Evolutionary conservation across 2,888 invertebrate species (phyloP), one percentile per base, ranked within the genome.

Genomic region (Drosophila leonis): DNA sequence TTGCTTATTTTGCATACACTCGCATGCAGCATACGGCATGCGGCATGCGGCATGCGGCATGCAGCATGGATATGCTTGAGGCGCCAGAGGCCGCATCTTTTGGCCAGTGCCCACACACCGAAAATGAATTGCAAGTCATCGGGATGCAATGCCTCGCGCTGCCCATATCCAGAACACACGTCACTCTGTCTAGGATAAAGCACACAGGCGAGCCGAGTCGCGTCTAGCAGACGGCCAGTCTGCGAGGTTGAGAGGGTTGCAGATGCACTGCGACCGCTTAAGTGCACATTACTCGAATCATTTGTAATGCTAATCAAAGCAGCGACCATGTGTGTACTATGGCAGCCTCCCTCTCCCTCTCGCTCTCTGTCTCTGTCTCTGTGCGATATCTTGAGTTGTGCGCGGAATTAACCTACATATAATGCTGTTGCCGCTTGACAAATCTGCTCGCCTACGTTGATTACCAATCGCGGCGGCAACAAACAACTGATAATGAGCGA

Each of bases 41-140:
- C 48, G 27, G 48, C 46, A 29, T 51, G 52, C 52, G 20, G 35
- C n/a, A 56, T 51, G 42, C 20, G 42, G 67, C 33, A 65, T 61
- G 61, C 44, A 39, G 52, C 46, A 35, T 24, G 24, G 52, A 29
- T 65, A 35, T 46, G 69, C 69, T 46, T 27, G 63, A 69, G 71
- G 71, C 71, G 71, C 55, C 60, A 61, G 60, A 70, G 64, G 18
- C 55, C 8, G 48, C 39, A 60, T 72, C 67, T 57, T 74, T 72
- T 61, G 72, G 54, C 64, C 63, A 52, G 68, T 81, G 83, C 88
- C 88, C 88, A 82, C 85, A 84, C 82, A 84, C 75, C 81, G 81
- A 86, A 87, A 88, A 88, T 88, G 87, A 88, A 88, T 88, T 88
- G 87, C 87, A 88, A 87, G 89, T 88, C 89, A 88, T 87, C 80